Evolutionary conservation across 2,113 vertebrate genomes (phyloP).

Genomic region (Daboia siamensis): DNA sequence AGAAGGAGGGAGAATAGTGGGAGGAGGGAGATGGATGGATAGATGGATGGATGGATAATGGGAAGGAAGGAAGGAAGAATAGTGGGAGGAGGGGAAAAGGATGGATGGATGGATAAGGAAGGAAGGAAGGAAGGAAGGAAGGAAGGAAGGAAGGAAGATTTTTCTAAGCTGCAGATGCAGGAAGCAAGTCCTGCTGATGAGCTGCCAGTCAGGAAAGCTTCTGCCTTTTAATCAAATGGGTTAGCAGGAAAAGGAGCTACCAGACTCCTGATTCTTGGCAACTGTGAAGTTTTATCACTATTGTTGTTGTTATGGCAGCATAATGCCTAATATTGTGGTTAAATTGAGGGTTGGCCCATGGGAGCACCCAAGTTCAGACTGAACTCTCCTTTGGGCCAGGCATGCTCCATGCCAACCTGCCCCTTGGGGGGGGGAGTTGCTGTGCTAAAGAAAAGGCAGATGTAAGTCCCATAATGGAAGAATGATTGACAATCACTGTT

Average conservation of each 20-base stretch:
- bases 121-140: too few relatives aligned
- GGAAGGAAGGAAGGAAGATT: not conserved
- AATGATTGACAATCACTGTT: not conserved
- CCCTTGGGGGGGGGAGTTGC: not conserved
- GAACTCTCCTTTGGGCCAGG: not conserved
- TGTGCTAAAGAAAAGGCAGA: not conserved
- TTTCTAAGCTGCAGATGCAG: not conserved
- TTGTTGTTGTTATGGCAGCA: not conserved
- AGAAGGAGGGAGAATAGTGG: too few relatives aligned
- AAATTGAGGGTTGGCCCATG: not conserved
- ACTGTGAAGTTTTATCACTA: not conserved
- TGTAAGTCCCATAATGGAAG: not conserved
- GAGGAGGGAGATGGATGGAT: not conserved
- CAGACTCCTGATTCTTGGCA: not conserved
- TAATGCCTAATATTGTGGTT: not conserved
- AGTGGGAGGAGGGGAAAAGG: not conserved
- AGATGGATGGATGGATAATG: too few relatives aligned
- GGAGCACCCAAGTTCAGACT: not conserved
- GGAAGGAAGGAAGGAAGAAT: not conserved
- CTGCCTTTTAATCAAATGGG: not conserved
- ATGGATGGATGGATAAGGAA: not conserved
- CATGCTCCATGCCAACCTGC: not conserved
- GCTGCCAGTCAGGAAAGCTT: not conserved
- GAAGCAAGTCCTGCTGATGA: not conserved
- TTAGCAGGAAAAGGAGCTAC: not conserved